Evolutionary conservation across 2,888 invertebrate genomes (phyloP), one percentile per base, ranked within the genome.

Genomic region (Hecatera dysodea): DNA sequence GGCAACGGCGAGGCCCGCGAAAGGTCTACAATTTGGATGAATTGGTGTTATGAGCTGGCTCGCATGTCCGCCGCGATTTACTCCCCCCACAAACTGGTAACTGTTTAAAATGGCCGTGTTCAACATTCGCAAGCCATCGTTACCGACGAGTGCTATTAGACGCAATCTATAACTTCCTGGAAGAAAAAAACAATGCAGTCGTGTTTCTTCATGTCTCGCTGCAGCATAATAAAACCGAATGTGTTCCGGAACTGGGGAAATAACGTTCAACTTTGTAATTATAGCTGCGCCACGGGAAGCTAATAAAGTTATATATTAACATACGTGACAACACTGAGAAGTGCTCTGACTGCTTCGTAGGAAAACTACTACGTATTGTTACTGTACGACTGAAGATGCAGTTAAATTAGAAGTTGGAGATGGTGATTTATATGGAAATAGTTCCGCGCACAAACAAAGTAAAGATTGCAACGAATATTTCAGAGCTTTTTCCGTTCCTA

Each of bases 31-130:
- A 87, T 89, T 88, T 86, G 75, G 74, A 66, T 70, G 82, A 83
- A 85, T 82, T 77, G 80, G 83, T 81, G 83, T 82, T 86, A 83
- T 83, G 83, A 86, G 75, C 75, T 80, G 70, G 82, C 82, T 91
- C 76, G 90, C 89, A 86, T 89, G 90, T 86, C 86, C 80, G 65
- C 75, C 56, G 68, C 66, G 80, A 85, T 88, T 88, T 86, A 86
- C 67, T 66, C 75, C 65, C 69, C 78, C 76, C 65, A 62, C 67
- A 74, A 67, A 83, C 84, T 62, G 71, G 82, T 81, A 87, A 86
- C 86, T 79, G 85, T 88, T 90, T 88, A 84, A 89, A 90, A 87
- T 86, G 86, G 86, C 78, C 84, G 87, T 87, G 87, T 90, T 87
- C 81, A 82, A 88, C 85, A 84, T 80, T 82, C 74, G 76, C 77